These are phyloP conservation scores for Leptopilina boulardi DNA, from an alignment of 1,140 invertebrate genomes.

Conservation along the genomic window DNA sequence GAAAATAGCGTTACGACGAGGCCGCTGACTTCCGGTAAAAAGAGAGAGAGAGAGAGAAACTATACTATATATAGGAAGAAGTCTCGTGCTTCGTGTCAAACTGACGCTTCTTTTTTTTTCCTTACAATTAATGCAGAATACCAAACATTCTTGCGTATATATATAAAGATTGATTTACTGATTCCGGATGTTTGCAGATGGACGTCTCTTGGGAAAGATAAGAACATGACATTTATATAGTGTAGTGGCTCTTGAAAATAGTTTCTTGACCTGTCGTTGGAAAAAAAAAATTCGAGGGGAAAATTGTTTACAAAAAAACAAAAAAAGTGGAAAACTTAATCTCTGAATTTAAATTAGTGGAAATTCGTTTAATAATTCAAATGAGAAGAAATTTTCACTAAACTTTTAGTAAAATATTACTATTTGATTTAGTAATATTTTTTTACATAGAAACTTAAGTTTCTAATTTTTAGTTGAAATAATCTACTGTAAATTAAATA, in stretches of 20 bases:
- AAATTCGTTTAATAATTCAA: too few species aligned
- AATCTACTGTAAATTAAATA: too few species aligned
- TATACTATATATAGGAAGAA: too few species aligned
- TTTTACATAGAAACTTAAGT: too few species aligned
- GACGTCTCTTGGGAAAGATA: background rate
- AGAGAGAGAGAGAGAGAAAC: slow-evolving; percentile 59
- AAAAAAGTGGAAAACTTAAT: too few species aligned
- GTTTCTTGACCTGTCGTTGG: background rate
- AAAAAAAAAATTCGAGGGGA: background rate
- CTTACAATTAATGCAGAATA: background rate
- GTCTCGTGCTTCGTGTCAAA: slow-evolving; percentile 37
- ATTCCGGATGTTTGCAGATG: background rate
- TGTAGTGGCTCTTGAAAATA: background rate
- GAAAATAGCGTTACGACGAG: slow-evolving; percentile 69
- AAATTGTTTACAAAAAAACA: too few species aligned
- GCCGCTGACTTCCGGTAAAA: slow-evolving; percentile 64
- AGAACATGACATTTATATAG: background rate
- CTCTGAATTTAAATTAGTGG: too few species aligned
- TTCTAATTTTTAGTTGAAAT: too few species aligned
- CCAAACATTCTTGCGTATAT: slow-evolving; percentile 3
- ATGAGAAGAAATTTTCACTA: too few species aligned
- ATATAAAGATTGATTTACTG: background rate
- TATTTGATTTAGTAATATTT: too few species aligned
- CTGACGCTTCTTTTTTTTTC: background rate
- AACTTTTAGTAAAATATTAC: too few species aligned